Base-by-base conservation (phyloP, 2,113 vertebrate species). In the Rhinopithecus roxellana region DNA sequence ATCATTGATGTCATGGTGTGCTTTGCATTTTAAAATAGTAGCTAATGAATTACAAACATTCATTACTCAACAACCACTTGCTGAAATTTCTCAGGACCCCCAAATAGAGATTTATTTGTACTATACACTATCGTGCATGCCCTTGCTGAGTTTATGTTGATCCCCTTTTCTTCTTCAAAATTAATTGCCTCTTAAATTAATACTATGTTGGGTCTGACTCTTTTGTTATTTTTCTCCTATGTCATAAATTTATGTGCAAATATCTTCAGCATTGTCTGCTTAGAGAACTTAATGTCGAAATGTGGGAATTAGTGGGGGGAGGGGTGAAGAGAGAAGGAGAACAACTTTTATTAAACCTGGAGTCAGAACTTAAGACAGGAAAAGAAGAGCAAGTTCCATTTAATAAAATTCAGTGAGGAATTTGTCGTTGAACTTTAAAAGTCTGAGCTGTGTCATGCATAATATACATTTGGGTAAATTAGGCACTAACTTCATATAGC, bases 31-130 rank as follows among this genome's bases (percentile, higher is more conserved):
- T 98, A 98, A 98, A 98, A 93, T 94, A 97, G 98, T 97, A 97
- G 96, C 98, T 96, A 97, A 98, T 99, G 98, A 98, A 99, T 98
- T 98, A 94, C 98, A 98, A 99, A 98, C 98, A 98, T 98, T 99
- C 98, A 99, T 98, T 98, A 98, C 89, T 95, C 97, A 93, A 96
- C 85, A 87, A 97, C 98, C 98, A 98, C 97, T 98, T 97, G 92
- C 98, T 98, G 98, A 98, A 98, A 98, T 97, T 98, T 98, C 98
- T 98, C 98, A 98, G 97, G 97, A 98, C 98, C 98, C 97, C 98
- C 95, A 98, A 98, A 98, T 98, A 98, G 98, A 98, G 98, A 97
- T 97, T 98, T 98, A 98, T 97, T 98, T 98, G 98, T 98, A 17
- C 90, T 97, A 77, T 97, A 97, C 97, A 94, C 95, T 86, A 75